These are phyloP conservation scores for Pogonus chalceus DNA, from an alignment of 1,140 invertebrate genomes.

Conservation along the genomic window DNA sequence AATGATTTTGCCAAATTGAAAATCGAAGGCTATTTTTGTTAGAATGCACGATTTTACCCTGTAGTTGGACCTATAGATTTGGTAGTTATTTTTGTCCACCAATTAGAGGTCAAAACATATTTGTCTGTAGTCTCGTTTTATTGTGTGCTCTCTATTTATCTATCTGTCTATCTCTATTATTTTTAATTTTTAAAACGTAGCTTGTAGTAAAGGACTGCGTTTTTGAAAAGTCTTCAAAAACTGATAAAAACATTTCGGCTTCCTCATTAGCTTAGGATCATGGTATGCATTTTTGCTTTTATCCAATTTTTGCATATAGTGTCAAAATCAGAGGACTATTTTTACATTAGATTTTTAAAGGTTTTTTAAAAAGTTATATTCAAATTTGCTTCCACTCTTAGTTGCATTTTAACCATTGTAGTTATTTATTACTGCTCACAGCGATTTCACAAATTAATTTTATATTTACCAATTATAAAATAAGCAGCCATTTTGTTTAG, in stretches of 20 bases:
- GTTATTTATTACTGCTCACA: no score
- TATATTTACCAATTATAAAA: no score
- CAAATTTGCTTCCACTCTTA: neutral
- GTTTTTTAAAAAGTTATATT: neutral
- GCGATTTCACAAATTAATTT: no score
- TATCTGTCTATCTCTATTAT: neutral
- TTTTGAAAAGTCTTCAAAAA: neutral
- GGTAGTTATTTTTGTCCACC: no score
- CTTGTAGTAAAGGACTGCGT: neutral
- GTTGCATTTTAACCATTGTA: neutral
- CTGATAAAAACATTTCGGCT: neutral
- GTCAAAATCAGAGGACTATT: neutral
- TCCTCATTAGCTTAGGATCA: neutral
- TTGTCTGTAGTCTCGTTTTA: slow-evolving; percentile 4
- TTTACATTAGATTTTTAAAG: neutral
- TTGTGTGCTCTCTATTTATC: slow-evolving; percentile 3
- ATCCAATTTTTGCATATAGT: neutral
- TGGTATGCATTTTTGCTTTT: neutral
- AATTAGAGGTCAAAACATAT: no score
- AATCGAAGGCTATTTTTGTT: no score
- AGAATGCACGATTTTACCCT: no score
- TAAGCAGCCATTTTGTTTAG: no score
- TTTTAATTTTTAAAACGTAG: neutral
- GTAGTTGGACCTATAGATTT: no score
- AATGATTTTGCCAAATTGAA: no score